A percentile compares a stretch with the other conserved stretches of the same genome.
Conservation (phyloP, 2,888 invertebrate species). For the Amaurobius ferox region DNA sequence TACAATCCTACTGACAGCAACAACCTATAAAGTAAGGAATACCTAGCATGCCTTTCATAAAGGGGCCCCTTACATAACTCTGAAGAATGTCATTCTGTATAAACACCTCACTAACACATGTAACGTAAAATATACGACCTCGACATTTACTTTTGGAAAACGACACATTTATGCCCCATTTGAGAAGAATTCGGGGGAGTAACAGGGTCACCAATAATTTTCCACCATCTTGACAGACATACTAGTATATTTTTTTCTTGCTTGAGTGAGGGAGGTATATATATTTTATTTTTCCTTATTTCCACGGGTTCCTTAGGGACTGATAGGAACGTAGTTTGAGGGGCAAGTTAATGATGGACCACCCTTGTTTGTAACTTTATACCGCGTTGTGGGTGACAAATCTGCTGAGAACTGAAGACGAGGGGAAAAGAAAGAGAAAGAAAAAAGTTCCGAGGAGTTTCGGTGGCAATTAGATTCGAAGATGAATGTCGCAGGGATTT, state of each 20-base stretch:
- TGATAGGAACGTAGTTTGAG: constrained; percentile 6
- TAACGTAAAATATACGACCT: constrained; percentile 12
- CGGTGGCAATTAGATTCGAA: constrained; percentile 58
- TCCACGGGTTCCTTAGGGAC: background rate
- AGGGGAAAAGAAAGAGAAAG: constrained; percentile 20
- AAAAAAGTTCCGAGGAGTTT: constrained; percentile 6
- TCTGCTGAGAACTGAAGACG: background rate
- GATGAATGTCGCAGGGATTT: constrained; percentile 47
- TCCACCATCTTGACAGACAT: constrained; percentile 40
- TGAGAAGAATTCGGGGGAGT: constrained; percentile 44
- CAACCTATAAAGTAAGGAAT: background rate
- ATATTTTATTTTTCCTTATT: constrained; percentile 11
- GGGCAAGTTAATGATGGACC: constrained; percentile 55
- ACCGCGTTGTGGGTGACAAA: constrained; percentile 27
- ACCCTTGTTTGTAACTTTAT: constrained; percentile 45
- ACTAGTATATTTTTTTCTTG: constrained; percentile 14
- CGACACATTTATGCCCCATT: constrained; percentile 66
- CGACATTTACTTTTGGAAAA: constrained; percentile 38
- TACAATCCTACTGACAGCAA: background rate
- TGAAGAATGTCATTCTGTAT: background rate
- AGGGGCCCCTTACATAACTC: background rate
- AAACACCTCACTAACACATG: constrained; percentile 22
- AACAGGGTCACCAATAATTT: constrained; percentile 54
- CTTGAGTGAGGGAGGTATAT: constrained; percentile 5
- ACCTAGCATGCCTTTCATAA: constrained; percentile 26